phyloP scores from a whole-genome alignment of 2,797 vertebrate species.

The Platalea minor region DNA sequence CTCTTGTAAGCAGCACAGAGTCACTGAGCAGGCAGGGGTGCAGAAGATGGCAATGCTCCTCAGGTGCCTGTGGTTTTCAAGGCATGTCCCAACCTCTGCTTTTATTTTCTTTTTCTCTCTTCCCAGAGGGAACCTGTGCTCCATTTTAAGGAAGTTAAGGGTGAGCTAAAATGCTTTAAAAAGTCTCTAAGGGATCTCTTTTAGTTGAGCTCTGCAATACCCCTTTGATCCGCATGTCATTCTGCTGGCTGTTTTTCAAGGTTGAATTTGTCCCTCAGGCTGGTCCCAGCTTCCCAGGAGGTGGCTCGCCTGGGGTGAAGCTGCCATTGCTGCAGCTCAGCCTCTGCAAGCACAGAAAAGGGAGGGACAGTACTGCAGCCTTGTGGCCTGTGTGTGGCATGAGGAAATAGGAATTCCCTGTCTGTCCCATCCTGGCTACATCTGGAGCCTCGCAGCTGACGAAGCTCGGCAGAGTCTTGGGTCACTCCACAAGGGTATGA shows the following conservation, averaged over 20 bases:
- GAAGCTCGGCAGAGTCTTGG: accelerated
- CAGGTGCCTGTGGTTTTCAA: neutral
- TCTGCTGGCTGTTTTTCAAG: neutral
- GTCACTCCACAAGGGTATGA: neutral
- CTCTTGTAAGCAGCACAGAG: neutral
- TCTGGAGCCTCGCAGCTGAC: neutral
- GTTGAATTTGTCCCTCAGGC: neutral
- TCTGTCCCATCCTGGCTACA: neutral
- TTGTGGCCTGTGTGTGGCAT: neutral
- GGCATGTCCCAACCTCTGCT: neutral
- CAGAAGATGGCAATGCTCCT: neutral
- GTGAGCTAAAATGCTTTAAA: neutral
- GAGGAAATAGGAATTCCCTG: neutral
- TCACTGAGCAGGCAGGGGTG: neutral
- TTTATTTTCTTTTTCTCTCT: neutral
- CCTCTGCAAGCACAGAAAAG: neutral
- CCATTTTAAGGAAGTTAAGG: neutral
- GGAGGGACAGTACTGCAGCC: neutral
- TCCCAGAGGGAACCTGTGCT: neutral
- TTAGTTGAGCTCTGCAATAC: neutral
- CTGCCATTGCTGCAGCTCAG: neutral
- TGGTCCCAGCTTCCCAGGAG: neutral
- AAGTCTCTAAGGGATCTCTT: neutral
- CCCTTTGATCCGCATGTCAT: neutral
- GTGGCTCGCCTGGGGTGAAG: neutral